Base-by-base conservation (phyloP, 2,113 vertebrate species). In the Passer montanus region DNA sequence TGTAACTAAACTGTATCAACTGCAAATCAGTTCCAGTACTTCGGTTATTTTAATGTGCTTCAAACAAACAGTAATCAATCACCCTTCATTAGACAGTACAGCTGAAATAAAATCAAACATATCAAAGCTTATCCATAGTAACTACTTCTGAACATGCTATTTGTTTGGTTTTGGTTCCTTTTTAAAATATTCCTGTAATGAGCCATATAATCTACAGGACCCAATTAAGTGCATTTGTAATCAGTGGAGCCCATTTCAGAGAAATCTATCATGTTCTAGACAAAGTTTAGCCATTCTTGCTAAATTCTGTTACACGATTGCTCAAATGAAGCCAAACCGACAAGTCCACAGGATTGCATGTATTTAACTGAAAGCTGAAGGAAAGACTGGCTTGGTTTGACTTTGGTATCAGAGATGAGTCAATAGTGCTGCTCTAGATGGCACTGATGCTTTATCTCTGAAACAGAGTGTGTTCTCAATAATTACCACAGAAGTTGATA, bases 341-440 rank as follows among this genome's bases (percentile, higher is more conserved):
- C 83, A 72, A 92, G 79, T 86, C 95, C 87, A 37, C 70, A 90
- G 52, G 82, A 90, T 85, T 91, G 89, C 93, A 92, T 30, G 33
- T 72, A 79, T 73, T 84, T 79, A 94, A 90, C 94, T 78, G 93
- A 94, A 95, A 85, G 39, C 78, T 85, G 46, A 72, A 67, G 58
- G 75, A 72, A 81, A 37, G 56, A 39, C 60, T 39, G 22, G 13
- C 43, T 67, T 78, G 9, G 56, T 74, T 84, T 89, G 77, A 84
- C 81, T 66, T 69, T 39, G 33, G 31, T 75, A 79, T 79, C 47
- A 5, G 47, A 90, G 53, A 87, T 85, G 52, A 94, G 75, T 90
- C 70, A 85, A 26, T 15, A 74, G 47, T 10, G n/a, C 64, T 49
- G 28, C 89, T 80, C 31, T 49, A 80, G 59, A 78, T 46, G 43